Evolutionary conservation across 2,113 vertebrate genomes (phyloP), one percentile per base, ranked within the genome.

Genomic region (Vulpes vulpes): DNA sequence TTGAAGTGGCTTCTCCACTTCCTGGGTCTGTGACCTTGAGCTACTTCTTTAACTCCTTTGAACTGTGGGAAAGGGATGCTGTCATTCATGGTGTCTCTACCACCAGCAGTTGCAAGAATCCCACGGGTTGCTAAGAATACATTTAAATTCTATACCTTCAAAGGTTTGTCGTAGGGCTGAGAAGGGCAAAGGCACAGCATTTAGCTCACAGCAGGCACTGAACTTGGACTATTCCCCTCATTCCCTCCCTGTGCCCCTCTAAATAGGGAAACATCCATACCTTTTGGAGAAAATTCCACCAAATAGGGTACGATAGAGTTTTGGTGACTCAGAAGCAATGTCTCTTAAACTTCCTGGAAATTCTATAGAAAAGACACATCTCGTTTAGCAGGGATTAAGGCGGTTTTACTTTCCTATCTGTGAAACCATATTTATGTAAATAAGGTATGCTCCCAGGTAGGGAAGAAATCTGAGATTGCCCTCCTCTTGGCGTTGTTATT

Each of bases 91-190:
- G 6, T 32, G 19, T 25, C 35, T 22, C 35, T 30, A 43, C 79
- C 0, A 5, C 6, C 49, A 2, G 8, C n/a, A 12, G 0, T 55
- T n/a, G 38, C 30, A 55, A 35, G 55, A 67, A 9, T 32, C 55
- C 27, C 22, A 6, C 10, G 4, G 23, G 23, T 17, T 32, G 49
- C 84, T 27, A 60, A 11, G 38, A 11, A 9, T 11, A 8, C 30
- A 4, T 51, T 57, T 65, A 53, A 51, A 8, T 32, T 4, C 12
- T 1, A 22, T 0, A 1, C 53, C 38, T n/a, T 11, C 76, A 10
- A 4, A 89, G n/a, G 35, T 16, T 64, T 35, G 43, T 12, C 35
- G 0, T 71, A 17, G 49, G 35, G 59, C 53, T 69, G 27, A 25
- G 23, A 76, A 65, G 51, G 38, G 67, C 84, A 65, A 65, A 59